phyloP scores from a whole-genome alignment of 2,113 vertebrate species.

The Podiceps cristatus region DNA sequence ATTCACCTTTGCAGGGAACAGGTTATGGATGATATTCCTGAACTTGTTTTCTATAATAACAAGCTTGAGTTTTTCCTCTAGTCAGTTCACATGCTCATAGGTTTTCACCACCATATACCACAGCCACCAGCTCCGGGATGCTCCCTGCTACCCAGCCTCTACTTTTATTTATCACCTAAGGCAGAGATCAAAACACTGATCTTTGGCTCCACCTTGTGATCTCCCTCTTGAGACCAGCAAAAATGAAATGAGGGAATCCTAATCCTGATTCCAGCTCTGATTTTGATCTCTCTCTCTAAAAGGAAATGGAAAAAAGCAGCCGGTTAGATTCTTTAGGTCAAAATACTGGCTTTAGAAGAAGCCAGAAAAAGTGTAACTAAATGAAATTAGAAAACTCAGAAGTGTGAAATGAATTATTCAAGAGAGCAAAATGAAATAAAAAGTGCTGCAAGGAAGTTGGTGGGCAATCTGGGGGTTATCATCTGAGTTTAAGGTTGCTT shows the following conservation, averaged over 20 bases:
- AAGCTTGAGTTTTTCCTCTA: background rate
- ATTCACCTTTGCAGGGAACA: background rate
- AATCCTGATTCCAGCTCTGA: background rate
- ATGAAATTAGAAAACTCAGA: background rate
- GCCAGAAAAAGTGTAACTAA: background rate
- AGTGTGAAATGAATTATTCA: background rate
- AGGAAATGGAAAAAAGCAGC: background rate
- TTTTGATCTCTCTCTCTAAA: background rate
- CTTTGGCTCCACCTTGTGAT: conserved; percentile 46
- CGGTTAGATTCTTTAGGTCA: background rate
- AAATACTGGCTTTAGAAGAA: background rate
- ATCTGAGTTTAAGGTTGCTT: background rate
- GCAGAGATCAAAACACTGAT: background rate
- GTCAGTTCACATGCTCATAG: background rate
- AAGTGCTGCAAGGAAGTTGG: background rate
- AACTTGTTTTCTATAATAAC: background rate
- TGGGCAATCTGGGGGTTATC: background rate
- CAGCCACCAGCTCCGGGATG: background rate
- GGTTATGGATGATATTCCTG: background rate
- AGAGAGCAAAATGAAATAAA: background rate
- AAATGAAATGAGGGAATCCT: background rate
- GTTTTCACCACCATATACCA: background rate
- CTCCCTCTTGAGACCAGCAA: rapidly evolving
- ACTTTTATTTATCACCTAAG: rapidly evolving
- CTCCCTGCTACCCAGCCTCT: background rate